Evolutionary conservation across 2,113 vertebrate genomes (phyloP).

Genomic region (Sus scrofa): DNA sequence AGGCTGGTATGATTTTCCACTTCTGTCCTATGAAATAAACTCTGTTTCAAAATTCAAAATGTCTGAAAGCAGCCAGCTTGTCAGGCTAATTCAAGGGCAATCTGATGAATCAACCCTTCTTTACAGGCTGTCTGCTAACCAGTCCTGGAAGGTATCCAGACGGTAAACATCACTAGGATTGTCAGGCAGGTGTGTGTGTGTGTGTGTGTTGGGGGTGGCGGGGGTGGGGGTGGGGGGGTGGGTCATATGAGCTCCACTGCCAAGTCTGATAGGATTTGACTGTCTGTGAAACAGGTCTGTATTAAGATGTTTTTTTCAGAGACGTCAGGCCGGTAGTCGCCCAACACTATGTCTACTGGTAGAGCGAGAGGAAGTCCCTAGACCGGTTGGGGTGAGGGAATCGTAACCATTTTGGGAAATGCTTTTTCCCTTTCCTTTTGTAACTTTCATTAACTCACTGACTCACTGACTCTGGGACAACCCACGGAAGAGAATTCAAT

Average conservation of each 20-base stretch:
- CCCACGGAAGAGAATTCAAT: not conserved
- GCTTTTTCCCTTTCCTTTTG: constrained; percentile 18
- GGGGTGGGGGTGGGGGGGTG: not conserved
- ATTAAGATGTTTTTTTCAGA: constrained; percentile 60
- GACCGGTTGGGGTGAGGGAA: not conserved
- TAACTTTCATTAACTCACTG: constrained; percentile 17
- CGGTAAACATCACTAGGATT: constrained; percentile 64
- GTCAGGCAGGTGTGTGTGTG: constrained; percentile 11
- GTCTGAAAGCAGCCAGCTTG: constrained; percentile 73
- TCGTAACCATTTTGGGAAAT: not conserved
- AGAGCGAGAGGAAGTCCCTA: constrained; percentile 10
- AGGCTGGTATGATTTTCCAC: constrained; percentile 59
- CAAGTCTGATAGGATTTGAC: constrained; percentile 54
- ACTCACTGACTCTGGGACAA: not conserved
- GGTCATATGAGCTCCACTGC: constrained; percentile 23
- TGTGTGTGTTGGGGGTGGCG: not conserved
- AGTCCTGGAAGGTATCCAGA: constrained; percentile 76
- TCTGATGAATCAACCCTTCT: constrained; percentile 72
- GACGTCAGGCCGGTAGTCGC: not conserved
- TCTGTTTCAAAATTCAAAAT: constrained; percentile 76
- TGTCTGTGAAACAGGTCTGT: constrained; percentile 62
- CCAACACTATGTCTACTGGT: not conserved
- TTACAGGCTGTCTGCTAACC: constrained; percentile 67
- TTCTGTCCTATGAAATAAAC: constrained; percentile 64
- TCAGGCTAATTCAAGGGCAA: constrained; percentile 72